Evolutionary conservation across 2,888 invertebrate genomes (phyloP).

Genomic region (Liodrosophila aerea): DNA sequence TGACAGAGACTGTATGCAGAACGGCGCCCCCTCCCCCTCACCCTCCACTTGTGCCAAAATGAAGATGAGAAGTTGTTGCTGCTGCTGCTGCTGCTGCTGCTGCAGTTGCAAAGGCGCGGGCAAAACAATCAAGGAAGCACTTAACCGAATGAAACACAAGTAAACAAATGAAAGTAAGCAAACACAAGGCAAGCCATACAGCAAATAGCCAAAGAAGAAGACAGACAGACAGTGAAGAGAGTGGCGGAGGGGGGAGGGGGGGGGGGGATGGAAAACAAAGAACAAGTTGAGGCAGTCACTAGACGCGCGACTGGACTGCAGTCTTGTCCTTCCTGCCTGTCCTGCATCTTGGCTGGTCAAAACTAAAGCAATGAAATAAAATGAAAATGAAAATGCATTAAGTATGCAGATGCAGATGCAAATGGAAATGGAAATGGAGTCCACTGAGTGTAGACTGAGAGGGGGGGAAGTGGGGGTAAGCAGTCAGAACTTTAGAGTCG

Average conservation of each 20-base stretch:
- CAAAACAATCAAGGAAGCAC: constrained; percentile 76
- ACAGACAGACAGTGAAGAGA: neutral
- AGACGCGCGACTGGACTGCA: neutral
- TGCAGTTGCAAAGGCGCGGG: constrained; percentile 41
- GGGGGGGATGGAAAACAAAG: constrained; percentile 23
- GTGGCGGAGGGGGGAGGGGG: neutral
- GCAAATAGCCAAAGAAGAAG: constrained; percentile 51
- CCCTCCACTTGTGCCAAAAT: too few relatives aligned
- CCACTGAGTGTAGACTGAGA: neutral
- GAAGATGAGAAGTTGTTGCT: too few relatives aligned
- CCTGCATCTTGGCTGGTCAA: constrained; percentile 41
- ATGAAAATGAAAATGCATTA: constrained; percentile 68
- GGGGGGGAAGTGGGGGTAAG: neutral
- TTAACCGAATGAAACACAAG: constrained; percentile 78
- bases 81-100: constrained; percentile 21
- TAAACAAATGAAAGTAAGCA: constrained; percentile 76
- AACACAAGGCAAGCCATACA: constrained; percentile 68
- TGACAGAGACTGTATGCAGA: constrained; percentile 12
- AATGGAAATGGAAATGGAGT: constrained; percentile 24
- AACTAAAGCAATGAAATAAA: constrained; percentile 73
- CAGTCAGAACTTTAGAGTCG: neutral
- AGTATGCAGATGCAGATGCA: constrained; percentile 63
- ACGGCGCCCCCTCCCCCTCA: too few relatives aligned
- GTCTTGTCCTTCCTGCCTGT: too few relatives aligned
- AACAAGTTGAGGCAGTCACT: constrained; percentile 28